These are phyloP conservation scores for Drosophila maculinotata DNA, from an alignment of 2,888 invertebrate genomes.

Conservation along the genomic window DNA sequence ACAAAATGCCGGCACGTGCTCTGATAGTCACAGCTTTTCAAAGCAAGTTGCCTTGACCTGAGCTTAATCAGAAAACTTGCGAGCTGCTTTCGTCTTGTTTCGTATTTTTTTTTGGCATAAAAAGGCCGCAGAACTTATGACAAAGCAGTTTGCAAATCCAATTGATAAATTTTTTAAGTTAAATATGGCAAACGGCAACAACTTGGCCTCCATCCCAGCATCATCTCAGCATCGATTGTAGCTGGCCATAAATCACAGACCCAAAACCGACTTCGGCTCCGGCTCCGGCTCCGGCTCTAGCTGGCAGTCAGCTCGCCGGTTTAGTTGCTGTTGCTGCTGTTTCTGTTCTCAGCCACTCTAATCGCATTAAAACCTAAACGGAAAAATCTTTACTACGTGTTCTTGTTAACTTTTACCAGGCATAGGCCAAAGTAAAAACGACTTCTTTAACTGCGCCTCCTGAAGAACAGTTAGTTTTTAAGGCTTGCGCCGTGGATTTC, in stretches of 20 bases:
- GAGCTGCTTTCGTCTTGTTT: constrained; percentile 31
- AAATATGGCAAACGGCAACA: constrained; percentile 54
- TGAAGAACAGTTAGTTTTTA: constrained; percentile 5
- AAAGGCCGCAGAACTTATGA: constrained; percentile 72
- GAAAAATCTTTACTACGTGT: constrained; percentile 76
- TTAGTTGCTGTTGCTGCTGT: constrained; percentile 5
- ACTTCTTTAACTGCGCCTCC: constrained; percentile 22
- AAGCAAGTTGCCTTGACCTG: constrained; percentile 31
- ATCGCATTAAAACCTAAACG: constrained; percentile 79
- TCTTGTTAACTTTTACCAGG: constrained; percentile 71
- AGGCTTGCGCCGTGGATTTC: constrained; percentile 3
- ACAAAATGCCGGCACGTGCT: constrained; percentile 74
- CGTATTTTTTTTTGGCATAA: constrained; percentile 26
- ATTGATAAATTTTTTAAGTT: constrained; percentile 76
- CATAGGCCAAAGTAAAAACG: constrained; percentile 17
- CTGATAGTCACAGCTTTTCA: constrained; percentile 36
- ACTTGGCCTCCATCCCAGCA: constrained; percentile 18
- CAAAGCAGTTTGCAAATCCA: constrained; percentile 78
- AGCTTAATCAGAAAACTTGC: constrained; percentile 54
- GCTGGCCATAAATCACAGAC: constrained; percentile 66
- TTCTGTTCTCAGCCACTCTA: constrained; percentile 58
- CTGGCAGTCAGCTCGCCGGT: constrained; percentile 8
- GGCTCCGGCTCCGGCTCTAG: constrained; percentile 1
- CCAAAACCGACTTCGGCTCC: constrained; percentile 7
- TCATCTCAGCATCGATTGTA: constrained; percentile 51